A percentile compares a stretch with the other conserved stretches of the same genome.
phyloP scores from a whole-genome alignment of 2,113 vertebrate species.

The Nipponia nippon region DNA sequence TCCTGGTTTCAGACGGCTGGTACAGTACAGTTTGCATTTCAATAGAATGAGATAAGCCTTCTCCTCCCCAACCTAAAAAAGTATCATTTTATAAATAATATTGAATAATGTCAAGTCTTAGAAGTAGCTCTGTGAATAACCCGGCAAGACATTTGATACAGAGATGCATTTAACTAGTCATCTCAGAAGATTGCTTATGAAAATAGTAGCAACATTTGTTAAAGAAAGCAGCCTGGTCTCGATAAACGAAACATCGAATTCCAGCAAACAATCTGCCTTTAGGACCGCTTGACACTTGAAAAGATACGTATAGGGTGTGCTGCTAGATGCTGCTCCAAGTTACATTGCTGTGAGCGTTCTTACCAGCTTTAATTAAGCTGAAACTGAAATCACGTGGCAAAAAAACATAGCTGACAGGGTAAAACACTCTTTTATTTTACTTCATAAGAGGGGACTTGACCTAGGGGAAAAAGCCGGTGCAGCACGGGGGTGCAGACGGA shows the following conservation, averaged over 20 bases:
- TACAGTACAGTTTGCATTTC: conserved; percentile 75
- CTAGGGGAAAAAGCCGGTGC: neutral
- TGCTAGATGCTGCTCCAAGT: neutral
- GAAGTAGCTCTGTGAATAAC: conserved; percentile 77
- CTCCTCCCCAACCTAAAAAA: conserved; percentile 69
- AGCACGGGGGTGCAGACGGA: neutral
- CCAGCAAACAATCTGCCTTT: conserved; percentile 64
- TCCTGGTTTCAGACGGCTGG: conserved; percentile 54
- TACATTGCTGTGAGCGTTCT: conserved; percentile 29
- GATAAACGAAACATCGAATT: conserved; percentile 74
- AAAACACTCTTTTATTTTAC: conserved; percentile 50
- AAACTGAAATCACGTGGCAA: conserved; percentile 49
- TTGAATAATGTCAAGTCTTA: conserved; percentile 73
- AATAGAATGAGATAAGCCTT: conserved; percentile 75
- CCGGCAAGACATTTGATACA: conserved; percentile 73
- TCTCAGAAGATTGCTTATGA: conserved; percentile 72
- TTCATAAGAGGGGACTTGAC: neutral
- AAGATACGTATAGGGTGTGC: conserved; percentile 50
- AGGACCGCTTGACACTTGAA: conserved; percentile 59
- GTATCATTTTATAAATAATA: conserved; percentile 79
- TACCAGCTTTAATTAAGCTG: conserved; percentile 57
- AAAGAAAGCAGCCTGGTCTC: conserved; percentile 71
- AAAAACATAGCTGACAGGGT: conserved; percentile 50
- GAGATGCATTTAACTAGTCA: conserved; percentile 73
- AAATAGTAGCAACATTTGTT: conserved; percentile 78